Evolutionary conservation across 1,140 invertebrate genomes (phyloP), one percentile per base, ranked within the genome.

Genomic region (Drosophila sp.): DNA sequence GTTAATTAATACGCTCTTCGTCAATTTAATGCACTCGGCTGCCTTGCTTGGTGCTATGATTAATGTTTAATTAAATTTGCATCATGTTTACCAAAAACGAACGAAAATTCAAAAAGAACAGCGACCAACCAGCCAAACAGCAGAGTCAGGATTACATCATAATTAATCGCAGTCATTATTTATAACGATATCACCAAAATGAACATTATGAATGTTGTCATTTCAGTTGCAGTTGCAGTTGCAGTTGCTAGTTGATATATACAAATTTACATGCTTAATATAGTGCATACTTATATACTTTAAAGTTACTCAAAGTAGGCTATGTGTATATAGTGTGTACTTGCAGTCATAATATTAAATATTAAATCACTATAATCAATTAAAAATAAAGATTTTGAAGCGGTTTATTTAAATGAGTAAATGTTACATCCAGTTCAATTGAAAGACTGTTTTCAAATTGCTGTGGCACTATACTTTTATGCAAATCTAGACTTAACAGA

Each of bases 41-140:
- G 25, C 27, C 16, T 2, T 46, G 25, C 32, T 36, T 25, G 32
- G 36, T 73, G 65, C 72, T 65, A 80, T 86, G 81, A 84, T 84
- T 80, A 84, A 84, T 84, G 80, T 74, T 84, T 86, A 84, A 84
- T 86, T 86, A 84, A 84, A 76, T 80, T 86, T 83, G 51, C 74
- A 71, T 64, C 58, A 72, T 65, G 29, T 46, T 56, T 48, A 65
- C 51, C 45, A 57, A 36, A 51, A 59, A 40, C 66, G 25, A 18
- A 51, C 36, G 46, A 57, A 58, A 71, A 56, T 13, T 13, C 34
- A 54, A 63, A 36, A 63, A 6, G 34, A 34, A 51, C 7, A 36
- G 51, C 18, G 32, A 50, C 11, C 14, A 45, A 9, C 25, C 18
- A 63, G 58, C 11, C 14, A 45, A 9, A 14, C 18, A 63, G 58